These are phyloP conservation scores for Oceanodroma tethys DNA, from an alignment of 2,113 vertebrate genomes.

Conservation along the genomic window DNA sequence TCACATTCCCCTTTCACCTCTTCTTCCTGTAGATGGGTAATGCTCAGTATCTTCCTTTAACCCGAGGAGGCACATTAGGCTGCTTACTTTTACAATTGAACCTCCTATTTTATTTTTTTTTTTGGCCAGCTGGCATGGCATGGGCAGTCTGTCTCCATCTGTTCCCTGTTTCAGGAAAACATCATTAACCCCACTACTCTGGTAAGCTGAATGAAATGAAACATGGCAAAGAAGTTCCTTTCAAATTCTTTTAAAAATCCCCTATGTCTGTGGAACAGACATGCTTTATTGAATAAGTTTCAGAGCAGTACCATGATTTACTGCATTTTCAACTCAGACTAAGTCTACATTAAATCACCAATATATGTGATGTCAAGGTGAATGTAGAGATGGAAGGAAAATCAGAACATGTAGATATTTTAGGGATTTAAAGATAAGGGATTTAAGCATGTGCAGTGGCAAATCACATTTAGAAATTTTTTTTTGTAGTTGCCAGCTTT, in stretches of 20 bases:
- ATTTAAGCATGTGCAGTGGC: conserved; percentile 39
- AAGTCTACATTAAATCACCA: conserved; percentile 63
- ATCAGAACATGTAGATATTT: conserved; percentile 7
- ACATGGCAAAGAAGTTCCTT: neutral
- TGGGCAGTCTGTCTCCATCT: neutral
- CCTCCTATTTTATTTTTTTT: neutral
- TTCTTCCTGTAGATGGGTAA: neutral
- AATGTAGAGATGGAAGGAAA: conserved; percentile 20
- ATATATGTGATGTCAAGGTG: conserved; percentile 48
- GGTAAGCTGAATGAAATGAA: conserved; percentile 14
- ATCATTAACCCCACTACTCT: neutral
- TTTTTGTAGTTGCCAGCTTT: neutral
- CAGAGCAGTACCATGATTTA: conserved; percentile 55
- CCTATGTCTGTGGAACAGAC: conserved; percentile 6
- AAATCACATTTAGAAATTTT: conserved; percentile 3
- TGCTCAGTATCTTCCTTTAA: neutral
- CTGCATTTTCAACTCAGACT: conserved; percentile 23
- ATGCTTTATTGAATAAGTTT: conserved; percentile 5
- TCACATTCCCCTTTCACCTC: neutral
- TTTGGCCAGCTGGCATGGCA: neutral
- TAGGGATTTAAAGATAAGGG: conserved; percentile 37
- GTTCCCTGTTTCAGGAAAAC: neutral
- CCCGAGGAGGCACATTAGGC: neutral
- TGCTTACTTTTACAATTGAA: neutral
- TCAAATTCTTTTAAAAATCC: conserved; percentile 15